phyloP scores from a whole-genome alignment of 92 coral and sea anemone species.

The Siderastrea radians region DNA sequence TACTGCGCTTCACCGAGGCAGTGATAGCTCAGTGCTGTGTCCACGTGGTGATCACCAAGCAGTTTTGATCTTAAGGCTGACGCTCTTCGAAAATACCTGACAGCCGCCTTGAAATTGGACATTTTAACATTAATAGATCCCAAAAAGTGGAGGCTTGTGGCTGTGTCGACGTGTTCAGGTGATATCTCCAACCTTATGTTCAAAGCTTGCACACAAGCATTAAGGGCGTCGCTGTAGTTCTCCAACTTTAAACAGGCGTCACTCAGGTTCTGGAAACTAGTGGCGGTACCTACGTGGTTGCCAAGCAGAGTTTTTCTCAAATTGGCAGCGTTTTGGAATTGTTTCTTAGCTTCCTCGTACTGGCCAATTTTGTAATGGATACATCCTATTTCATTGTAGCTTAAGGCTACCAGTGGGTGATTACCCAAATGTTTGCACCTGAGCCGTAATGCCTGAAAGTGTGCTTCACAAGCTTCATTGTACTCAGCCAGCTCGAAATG shows the following conservation, averaged over 20 bases:
- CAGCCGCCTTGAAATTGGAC: neutral
- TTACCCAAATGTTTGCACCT: neutral
- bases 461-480: neutral
- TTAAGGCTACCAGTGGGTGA: neutral
- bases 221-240: neutral
- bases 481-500: neutral
- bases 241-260: too few species aligned
- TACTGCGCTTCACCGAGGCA: constrained; percentile 1
- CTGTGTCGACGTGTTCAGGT: constrained; percentile 2
- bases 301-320: neutral
- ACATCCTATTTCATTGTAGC: neutral
- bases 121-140: neutral
- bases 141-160: neutral
- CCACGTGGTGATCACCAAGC: neutral
- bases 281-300: neutral
- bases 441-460: neutral
- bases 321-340: neutral
- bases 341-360: neutral
- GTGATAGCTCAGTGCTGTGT: constrained; percentile 7
- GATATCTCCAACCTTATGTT: neutral
- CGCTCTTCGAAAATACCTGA: neutral
- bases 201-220: neutral
- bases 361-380: neutral
- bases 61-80: neutral
- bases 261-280: neutral